Evolutionary conservation across 2,113 vertebrate genomes (phyloP), one percentile per base, ranked within the genome.

Genomic region (Labrus mixtus): DNA sequence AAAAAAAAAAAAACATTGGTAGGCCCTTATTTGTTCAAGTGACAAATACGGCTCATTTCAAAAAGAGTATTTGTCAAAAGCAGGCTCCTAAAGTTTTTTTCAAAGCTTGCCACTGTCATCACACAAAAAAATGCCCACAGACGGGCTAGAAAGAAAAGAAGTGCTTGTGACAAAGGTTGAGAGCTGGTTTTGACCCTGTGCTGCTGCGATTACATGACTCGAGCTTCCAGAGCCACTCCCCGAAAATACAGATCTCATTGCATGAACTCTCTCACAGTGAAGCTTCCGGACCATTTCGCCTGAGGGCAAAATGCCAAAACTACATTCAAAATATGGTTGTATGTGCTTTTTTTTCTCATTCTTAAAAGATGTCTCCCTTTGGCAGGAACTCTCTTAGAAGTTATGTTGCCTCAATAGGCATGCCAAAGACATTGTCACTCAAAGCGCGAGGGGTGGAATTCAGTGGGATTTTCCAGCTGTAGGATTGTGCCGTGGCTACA

Each of bases 1-100:
- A 83, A 85, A 84, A 54, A 69, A 85, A 61, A 58, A 89, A 33
- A 83, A 85, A 84, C 73, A 75, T 56, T 11, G 13, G 71, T 56
- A 50, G 29, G 60, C 41, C 41, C 46, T 46, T 78, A 54, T 79
- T 79, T 78, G 66, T 53, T 68, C 57, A 68, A 70, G 53, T 73
- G 83, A 69, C 57, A 74, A 78, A 81, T 57, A 20, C 23, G 54
- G 65, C 45, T 76, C 45, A 4, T 58, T 68, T 50, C 37, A 78
- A 61, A 74, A 33, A 56, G n/a, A 62, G 68, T 43, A 46, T 43
- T 66, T 2, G 5, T 63, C 6, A 51, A 73, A 70, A 65, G 46
- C 53, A 53, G 62, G 46, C 20, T 79, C 36, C 25, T 50, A 9
- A 76, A 62, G 64, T 13, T 15, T 70, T 33, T 85, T 53, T 41